phyloP scores from a whole-genome alignment of 2,113 vertebrate species.

The Myotis lucifugus region DNA sequence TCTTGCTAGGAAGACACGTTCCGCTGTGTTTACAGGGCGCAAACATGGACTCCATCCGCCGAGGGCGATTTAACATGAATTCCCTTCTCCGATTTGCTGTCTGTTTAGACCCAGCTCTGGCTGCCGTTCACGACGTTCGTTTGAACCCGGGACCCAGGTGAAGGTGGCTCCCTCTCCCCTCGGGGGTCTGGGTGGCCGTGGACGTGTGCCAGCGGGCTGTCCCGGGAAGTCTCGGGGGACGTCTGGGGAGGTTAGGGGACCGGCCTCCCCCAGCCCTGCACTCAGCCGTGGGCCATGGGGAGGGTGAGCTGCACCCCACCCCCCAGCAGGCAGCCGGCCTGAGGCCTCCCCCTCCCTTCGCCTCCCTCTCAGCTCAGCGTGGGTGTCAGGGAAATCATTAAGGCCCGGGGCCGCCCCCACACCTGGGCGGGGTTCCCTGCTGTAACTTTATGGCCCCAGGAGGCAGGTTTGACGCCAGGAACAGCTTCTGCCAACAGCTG shows the following conservation, averaged over 20 bases:
- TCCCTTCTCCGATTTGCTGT: not conserved
- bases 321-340: no score
- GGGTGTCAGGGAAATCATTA: slow-evolving; percentile 82
- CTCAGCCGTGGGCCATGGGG: slow-evolving; percentile 58
- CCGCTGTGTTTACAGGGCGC: not conserved
- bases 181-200: no score
- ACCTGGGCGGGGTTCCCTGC: slow-evolving; percentile 85
- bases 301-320: no score
- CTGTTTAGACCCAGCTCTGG: not conserved
- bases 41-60: not conserved
- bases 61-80: not conserved
- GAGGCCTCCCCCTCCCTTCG: no score
- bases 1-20: not conserved
- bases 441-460: slow-evolving; percentile 88
- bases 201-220: no score
- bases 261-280: slow-evolving; percentile 69
- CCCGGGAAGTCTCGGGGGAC: not conserved
- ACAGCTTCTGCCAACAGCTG: slow-evolving; percentile 84
- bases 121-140: rapidly evolving
- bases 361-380: slow-evolving; percentile 77
- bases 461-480: slow-evolving; percentile 88
- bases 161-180: no score
- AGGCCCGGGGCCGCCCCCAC: slow-evolving; percentile 83
- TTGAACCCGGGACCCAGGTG: no score
- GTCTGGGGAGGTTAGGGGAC: slow-evolving; percentile 53